phyloP scores from a whole-genome alignment of 2,797 vertebrate species.

The Sebastes nivosus region DNA sequence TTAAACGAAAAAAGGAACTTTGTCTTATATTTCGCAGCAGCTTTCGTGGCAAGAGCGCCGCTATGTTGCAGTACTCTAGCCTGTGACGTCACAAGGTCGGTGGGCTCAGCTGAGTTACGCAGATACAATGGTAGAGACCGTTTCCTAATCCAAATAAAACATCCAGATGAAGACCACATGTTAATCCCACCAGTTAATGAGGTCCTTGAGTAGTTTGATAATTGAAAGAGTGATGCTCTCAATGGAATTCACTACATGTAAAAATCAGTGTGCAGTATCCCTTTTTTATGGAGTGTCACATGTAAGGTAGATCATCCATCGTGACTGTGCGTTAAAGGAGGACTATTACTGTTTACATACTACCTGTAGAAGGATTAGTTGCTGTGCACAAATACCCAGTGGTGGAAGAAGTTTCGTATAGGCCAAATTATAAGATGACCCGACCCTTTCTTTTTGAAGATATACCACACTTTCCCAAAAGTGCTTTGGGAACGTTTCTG shows the following conservation, averaged over 20 bases:
- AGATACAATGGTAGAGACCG: too few species aligned
- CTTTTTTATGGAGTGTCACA: background rate
- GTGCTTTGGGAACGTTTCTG: background rate
- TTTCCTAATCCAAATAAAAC: background rate
- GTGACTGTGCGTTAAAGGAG: background rate
- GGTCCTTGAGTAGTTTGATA: background rate
- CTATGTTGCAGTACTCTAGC: too few species aligned
- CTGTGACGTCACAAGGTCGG: too few species aligned
- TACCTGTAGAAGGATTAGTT: background rate
- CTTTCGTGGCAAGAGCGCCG: too few species aligned
- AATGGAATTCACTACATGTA: background rate
- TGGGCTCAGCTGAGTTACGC: too few species aligned
- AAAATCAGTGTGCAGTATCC: background rate
- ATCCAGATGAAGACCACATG: background rate
- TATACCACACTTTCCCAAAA: background rate
- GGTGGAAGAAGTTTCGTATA: background rate
- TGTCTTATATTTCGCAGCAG: too few species aligned
- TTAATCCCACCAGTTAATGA: background rate
- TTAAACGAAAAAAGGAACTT: too few species aligned
- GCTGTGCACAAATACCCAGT: background rate
- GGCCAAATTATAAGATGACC: background rate
- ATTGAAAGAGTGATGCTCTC: background rate
- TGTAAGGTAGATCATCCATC: background rate
- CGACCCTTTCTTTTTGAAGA: background rate
- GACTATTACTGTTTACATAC: background rate